A percentile compares a stretch with the other conserved stretches of the same genome.
phyloP scores from a whole-genome alignment of 1,140 invertebrate genomes.

The Drosophila persimilis region DNA sequence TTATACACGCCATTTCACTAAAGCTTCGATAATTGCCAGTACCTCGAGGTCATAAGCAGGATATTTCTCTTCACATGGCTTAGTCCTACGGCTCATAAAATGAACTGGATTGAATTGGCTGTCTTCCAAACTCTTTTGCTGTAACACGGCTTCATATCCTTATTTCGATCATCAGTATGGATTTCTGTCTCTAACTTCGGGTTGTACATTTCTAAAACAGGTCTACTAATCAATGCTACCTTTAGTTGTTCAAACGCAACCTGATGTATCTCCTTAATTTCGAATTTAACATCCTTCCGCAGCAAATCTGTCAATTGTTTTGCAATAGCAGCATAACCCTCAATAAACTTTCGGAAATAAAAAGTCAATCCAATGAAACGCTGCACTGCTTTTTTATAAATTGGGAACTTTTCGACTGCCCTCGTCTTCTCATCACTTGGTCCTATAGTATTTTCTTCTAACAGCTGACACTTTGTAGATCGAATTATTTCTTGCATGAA shows the following conservation, averaged over 20 bases:
- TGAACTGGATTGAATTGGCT: constrained; percentile 9
- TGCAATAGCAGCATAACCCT: background rate
- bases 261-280: background rate
- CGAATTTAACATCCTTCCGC: background rate
- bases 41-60: too few relatives aligned
- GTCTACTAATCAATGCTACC: background rate
- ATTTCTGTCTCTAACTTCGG: constrained; percentile 14
- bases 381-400: too few relatives aligned
- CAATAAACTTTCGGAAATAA: too few relatives aligned
- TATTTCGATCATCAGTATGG: too few relatives aligned
- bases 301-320: background rate
- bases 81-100: constrained; percentile 19
- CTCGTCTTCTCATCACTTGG: too few relatives aligned
- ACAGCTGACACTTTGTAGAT: too few relatives aligned
- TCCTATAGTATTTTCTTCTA: too few relatives aligned
- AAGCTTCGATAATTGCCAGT: too few relatives aligned
- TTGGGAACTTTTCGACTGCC: too few relatives aligned
- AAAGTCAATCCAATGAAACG: too few relatives aligned
- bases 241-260: constrained; percentile 5
- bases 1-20: too few relatives aligned
- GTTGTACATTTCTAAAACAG: constrained; percentile 10
- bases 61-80: constrained; percentile 31
- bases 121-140: constrained; percentile 8
- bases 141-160: constrained; percentile 4
- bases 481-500: too few relatives aligned